Conservation (phyloP, 1,140 invertebrate genomes). For the Drosophila melanica region DNA sequence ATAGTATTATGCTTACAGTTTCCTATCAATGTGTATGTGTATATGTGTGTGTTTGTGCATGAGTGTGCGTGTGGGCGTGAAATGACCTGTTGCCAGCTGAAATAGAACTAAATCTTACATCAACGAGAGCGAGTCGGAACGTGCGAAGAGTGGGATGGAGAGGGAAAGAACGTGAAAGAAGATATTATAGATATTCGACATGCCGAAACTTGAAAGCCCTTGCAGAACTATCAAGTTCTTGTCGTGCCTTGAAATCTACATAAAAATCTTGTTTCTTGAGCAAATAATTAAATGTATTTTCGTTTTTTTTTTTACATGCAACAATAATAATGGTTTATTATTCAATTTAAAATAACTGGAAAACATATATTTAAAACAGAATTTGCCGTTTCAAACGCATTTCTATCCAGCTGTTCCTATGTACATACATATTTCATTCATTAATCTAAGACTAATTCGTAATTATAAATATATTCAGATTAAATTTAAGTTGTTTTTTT, state of each 20-base stretch:
- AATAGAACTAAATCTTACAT: conserved; percentile 21
- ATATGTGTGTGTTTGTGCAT: conserved; percentile 3
- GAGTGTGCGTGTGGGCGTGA: conserved; percentile 32
- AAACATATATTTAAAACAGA: neutral
- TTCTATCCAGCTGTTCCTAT: conserved; percentile 7
- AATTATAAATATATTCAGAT: neutral
- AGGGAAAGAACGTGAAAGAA: neutral
- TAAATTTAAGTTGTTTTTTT: neutral
- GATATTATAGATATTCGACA: neutral
- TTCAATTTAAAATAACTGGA: neutral
- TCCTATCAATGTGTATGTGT: conserved; percentile 19
- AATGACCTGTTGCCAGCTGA: conserved; percentile 21
- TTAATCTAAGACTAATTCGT: neutral
- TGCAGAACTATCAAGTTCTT: neutral
- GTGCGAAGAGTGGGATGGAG: neutral
- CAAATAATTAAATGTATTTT: neutral
- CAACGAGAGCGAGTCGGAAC: neutral
- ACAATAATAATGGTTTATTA: neutral
- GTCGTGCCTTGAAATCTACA: neutral
- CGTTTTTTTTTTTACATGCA: neutral
- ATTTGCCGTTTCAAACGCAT: conserved; percentile 1
- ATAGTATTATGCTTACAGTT: conserved; percentile 61
- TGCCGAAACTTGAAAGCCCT: conserved; percentile 1
- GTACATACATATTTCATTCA: neutral
- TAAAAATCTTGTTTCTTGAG: neutral